Conservation (phyloP, 2,113 vertebrate species). For the Penelope pileata region DNA sequence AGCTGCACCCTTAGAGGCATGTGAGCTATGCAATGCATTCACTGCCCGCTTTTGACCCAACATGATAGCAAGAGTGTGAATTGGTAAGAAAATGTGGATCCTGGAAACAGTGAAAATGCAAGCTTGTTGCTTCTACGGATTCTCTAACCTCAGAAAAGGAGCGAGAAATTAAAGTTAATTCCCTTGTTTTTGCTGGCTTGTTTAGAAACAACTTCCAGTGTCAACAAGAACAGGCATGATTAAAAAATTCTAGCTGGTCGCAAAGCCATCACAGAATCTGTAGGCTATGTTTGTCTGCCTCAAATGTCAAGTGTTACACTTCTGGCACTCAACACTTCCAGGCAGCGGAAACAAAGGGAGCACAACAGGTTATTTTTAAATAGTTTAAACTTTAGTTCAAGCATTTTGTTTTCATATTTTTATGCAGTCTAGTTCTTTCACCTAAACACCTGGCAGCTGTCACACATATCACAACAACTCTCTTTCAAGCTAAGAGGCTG, state of each 20-base stretch:
- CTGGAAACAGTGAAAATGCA: not conserved
- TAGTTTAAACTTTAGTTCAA: constrained; percentile 60
- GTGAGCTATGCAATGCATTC: not conserved
- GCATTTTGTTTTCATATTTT: constrained; percentile 57
- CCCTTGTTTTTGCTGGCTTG: not conserved
- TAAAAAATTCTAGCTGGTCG: constrained; percentile 20
- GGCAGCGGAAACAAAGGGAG: constrained; percentile 42
- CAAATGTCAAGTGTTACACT: constrained; percentile 58
- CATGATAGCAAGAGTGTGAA: not conserved
- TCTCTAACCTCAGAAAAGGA: not conserved
- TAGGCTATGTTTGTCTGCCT: constrained; percentile 41
- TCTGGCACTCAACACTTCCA: constrained; percentile 38
- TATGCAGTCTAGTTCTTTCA: constrained; percentile 48
- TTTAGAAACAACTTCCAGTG: constrained; percentile 32
- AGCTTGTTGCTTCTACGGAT: not conserved
- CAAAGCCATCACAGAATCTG: constrained; percentile 33
- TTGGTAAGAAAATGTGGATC: not conserved
- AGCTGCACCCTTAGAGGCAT: not conserved
- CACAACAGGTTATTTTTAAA: constrained; percentile 70
- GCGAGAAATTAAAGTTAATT: constrained; percentile 15
- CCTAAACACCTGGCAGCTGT: constrained; percentile 60
- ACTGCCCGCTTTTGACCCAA: not conserved
- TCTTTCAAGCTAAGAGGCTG: constrained; percentile 30
- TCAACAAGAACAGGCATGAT: constrained; percentile 16
- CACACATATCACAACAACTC: constrained; percentile 39